phyloP scores from a whole-genome alignment of 2,113 vertebrate species.

The Marcusenius ussheri region DNA sequence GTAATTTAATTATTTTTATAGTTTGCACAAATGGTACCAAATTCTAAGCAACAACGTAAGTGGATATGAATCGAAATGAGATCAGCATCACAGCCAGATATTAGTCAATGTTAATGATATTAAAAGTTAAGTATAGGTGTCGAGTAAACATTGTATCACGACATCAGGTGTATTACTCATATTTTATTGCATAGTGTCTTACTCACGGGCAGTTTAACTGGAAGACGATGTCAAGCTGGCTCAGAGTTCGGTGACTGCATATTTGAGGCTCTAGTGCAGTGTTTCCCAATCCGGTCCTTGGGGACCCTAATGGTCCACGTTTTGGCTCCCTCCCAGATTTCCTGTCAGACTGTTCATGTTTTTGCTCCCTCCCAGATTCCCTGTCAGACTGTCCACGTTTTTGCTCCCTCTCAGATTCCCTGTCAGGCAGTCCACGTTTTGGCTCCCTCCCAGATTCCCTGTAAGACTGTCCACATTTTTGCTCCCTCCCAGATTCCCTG shows the following conservation, averaged over 20 bases:
- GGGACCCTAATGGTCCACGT: not conserved
- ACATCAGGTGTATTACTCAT: not conserved
- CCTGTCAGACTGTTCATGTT: no score
- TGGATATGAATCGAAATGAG: not conserved
- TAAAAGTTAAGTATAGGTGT: not conserved
- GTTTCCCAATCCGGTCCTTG: not conserved
- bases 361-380: no score
- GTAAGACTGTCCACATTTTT: no score
- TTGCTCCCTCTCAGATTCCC: no score
- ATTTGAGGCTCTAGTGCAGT: not conserved
- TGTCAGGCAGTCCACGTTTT: no score
- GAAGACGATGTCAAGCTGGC: not conserved
- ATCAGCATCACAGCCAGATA: not conserved
- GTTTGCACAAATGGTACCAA: not conserved
- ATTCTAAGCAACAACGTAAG: not conserved
- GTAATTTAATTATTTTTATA: not conserved
- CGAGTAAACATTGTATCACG: not conserved
- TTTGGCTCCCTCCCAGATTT: no score
- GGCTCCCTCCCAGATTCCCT: no score
- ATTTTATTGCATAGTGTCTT: not conserved
- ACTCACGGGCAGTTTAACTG: not conserved
- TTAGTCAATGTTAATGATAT: not conserved
- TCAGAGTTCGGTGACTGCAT: not conserved
- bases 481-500: no score
- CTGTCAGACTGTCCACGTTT: no score